Evolutionary conservation across 2,797 vertebrate species (phyloP).

Genomic region (Sebastes oblongus): DNA sequence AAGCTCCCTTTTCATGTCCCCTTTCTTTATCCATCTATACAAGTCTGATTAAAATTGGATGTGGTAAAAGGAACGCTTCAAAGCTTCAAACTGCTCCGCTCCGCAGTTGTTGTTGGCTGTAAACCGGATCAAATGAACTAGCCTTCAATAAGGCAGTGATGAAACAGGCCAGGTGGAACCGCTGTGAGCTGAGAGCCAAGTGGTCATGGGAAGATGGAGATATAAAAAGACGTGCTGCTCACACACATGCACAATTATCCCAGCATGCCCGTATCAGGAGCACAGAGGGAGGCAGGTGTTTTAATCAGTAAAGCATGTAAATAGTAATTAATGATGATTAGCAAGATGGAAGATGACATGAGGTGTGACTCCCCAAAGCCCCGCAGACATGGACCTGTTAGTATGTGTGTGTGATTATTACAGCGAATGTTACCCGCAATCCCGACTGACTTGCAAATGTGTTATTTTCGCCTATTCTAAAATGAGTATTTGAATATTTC

Average conservation of each 20-base stretch:
- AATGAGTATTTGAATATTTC: too few species aligned
- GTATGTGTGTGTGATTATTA: not conserved
- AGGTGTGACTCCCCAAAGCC: constrained; percentile 7
- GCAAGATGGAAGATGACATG: constrained; percentile 34
- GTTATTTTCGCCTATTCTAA: too few species aligned
- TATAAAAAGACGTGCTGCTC: not conserved
- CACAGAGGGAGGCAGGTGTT: constrained; percentile 39
- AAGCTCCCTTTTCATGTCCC: constrained; percentile 43
- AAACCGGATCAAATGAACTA: constrained; percentile 60
- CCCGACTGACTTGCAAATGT: too few species aligned
- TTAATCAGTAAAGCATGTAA: constrained; percentile 63
- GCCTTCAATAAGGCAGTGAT: constrained; percentile 25
- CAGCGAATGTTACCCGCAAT: not conserved
- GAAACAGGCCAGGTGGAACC: constrained; percentile 57
- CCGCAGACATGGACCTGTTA: not conserved
- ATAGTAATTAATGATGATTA: constrained; percentile 65
- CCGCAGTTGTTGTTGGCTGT: constrained; percentile 9
- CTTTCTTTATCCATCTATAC: constrained; percentile 31
- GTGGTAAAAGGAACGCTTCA: constrained; percentile 41
- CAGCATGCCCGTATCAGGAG: constrained; percentile 10
- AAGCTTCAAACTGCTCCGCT: constrained; percentile 39
- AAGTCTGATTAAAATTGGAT: constrained; percentile 53
- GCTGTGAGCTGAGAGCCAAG: not conserved
- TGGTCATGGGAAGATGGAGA: not conserved
- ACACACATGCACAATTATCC: not conserved